Evolutionary conservation across 2,113 vertebrate species (phyloP).

Genomic region (Megaceryle maxima): DNA sequence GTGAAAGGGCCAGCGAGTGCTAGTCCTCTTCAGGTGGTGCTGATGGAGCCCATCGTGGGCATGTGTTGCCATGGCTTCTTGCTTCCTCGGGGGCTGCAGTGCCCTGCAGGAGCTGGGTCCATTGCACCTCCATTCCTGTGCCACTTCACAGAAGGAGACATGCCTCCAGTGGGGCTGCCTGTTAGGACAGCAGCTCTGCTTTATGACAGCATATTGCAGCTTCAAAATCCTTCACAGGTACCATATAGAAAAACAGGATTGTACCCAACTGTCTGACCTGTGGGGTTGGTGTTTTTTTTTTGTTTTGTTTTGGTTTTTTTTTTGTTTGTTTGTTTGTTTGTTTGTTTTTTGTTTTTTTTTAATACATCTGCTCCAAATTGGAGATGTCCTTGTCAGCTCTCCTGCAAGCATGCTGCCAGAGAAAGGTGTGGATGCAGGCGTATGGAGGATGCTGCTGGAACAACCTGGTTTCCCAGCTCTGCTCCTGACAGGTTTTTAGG

Average conservation of each 20-base stretch:
- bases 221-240: not conserved
- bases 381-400: not conserved
- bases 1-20: rapidly evolving
- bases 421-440: not conserved
- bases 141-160: rapidly evolving
- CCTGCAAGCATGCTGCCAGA: not conserved
- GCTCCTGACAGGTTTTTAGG: not conserved
- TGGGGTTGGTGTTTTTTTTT: no score
- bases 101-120: not conserved
- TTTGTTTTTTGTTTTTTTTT: not conserved
- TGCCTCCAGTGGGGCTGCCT: not conserved
- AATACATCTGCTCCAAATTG: not conserved
- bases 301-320: not conserved
- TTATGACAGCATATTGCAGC: rapidly evolving
- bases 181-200: not conserved
- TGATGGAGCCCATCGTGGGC: not conserved
- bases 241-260: not conserved
- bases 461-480: not conserved
- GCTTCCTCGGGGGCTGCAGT: not conserved
- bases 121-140: not conserved
- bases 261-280: not conserved
- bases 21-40: not conserved
- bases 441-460: not conserved
- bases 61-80: not conserved
- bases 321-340: no score